These are phyloP conservation scores for Aromia moschata DNA, from an alignment of 2,888 invertebrate species.

Conservation along the genomic window DNA sequence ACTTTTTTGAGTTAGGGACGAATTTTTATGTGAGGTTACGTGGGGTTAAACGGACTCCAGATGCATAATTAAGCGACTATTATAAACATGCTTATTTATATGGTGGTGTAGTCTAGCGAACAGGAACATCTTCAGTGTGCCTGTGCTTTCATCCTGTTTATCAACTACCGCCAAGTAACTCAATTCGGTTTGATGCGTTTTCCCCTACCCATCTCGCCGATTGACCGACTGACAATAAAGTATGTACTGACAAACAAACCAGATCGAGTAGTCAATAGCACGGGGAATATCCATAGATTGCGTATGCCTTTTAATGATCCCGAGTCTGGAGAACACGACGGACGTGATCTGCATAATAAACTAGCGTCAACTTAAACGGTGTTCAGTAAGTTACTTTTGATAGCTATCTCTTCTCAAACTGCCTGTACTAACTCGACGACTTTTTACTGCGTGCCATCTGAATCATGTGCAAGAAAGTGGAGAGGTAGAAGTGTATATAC, in stretches of 20 bases:
- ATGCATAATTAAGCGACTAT: too few species aligned
- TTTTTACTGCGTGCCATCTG: conserved; percentile 28
- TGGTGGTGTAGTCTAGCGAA: too few species aligned
- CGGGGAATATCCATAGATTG: conserved; percentile 38
- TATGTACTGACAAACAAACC: conserved; percentile 25
- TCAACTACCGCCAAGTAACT: too few species aligned
- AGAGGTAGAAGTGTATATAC: conserved; percentile 14
- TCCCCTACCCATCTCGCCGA: too few species aligned
- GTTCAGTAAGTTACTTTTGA: conserved; percentile 39
- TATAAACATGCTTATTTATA: too few species aligned
- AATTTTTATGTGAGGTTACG: too few species aligned
- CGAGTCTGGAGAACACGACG: conserved; percentile 39
- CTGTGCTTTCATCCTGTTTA: too few species aligned
- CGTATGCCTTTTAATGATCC: conserved; percentile 46
- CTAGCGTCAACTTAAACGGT: conserved; percentile 35
- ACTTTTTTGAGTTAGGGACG: too few species aligned
- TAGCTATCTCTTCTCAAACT: conserved; percentile 34
- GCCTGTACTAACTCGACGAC: conserved; percentile 27
- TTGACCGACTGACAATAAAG: conserved; percentile 26
- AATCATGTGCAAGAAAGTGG: conserved; percentile 17
- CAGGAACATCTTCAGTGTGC: too few species aligned
- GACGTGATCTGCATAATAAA: conserved; percentile 48
- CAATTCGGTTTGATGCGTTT: too few species aligned
- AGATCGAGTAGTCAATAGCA: conserved; percentile 21
- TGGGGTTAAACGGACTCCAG: too few species aligned